A percentile compares a stretch with the other conserved stretches of the same genome.
These are phyloP conservation scores for Catamblyrhynchus diadema DNA, from an alignment of 2,797 vertebrate genomes.

Conservation along the genomic window DNA sequence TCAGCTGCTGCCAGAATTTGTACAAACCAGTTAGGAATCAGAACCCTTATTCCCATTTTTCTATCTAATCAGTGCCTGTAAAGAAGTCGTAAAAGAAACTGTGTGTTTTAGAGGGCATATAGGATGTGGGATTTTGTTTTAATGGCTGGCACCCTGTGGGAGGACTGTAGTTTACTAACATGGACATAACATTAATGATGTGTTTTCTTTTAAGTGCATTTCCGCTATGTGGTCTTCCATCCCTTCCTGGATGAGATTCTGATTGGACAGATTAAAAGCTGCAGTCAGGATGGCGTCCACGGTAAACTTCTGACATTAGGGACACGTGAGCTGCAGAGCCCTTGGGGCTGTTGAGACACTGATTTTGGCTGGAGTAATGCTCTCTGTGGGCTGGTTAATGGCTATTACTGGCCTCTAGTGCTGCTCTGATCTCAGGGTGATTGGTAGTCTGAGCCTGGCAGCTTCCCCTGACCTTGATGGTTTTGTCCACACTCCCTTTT, in stretches of 20 bases:
- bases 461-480: not conserved
- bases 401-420: fast-evolving
- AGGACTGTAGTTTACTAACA: not conserved
- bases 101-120: not conserved
- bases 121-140: not conserved
- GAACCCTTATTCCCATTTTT: not conserved
- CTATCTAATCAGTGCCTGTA: not conserved
- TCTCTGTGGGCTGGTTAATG: not conserved
- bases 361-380: not conserved
- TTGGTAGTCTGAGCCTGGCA: not conserved
- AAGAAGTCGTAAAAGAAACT: not conserved
- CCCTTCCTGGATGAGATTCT: constrained; percentile 97
- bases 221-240: constrained; percentile 95
- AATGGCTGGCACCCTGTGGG: constrained; percentile 10
- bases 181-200: not conserved
- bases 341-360: not conserved
- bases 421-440: not conserved
- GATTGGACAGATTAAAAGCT: constrained; percentile 94
- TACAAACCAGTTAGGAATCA: not conserved
- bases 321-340: not conserved
- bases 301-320: constrained; percentile 72
- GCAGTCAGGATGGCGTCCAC: constrained; percentile 93
- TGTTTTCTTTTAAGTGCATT: constrained; percentile 83
- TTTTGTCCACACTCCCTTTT: not conserved
- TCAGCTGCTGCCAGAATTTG: not conserved